phyloP scores from a whole-genome alignment of 2,797 vertebrate species.

The Molossus molossus region DNA sequence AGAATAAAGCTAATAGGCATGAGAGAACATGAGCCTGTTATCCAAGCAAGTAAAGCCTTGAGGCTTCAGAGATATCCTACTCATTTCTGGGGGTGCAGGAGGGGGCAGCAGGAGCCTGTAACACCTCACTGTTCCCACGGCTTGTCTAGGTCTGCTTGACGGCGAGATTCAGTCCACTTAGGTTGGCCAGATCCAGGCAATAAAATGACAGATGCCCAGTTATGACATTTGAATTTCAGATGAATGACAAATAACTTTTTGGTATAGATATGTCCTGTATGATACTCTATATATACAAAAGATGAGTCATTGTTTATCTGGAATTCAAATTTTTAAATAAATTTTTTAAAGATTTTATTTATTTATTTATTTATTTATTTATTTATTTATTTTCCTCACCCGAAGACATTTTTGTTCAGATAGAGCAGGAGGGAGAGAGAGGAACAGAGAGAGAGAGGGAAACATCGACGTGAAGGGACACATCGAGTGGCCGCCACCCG shows the following conservation, averaged over 20 bases:
- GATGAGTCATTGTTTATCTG: background rate
- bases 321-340: background rate
- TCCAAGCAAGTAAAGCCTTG: background rate
- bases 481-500: too few species aligned
- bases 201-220: background rate
- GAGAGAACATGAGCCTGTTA: background rate
- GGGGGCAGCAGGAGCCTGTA: background rate
- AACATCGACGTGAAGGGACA: too few species aligned
- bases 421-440: too few species aligned
- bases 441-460: too few species aligned
- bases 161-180: background rate
- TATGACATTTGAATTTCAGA: conserved; percentile 37
- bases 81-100: background rate
- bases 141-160: conserved; percentile 5
- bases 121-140: background rate
- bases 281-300: background rate
- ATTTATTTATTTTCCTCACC: too few species aligned
- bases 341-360: too few species aligned
- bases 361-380: too few species aligned
- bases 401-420: too few species aligned
- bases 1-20: background rate
- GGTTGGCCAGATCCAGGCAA: background rate
- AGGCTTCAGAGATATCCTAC: background rate
- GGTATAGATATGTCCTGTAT: background rate
- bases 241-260: background rate